Evolutionary conservation across 2,888 invertebrate species (phyloP), one percentile per base, ranked within the genome.

Genomic region (Temnothorax rugatulus): DNA sequence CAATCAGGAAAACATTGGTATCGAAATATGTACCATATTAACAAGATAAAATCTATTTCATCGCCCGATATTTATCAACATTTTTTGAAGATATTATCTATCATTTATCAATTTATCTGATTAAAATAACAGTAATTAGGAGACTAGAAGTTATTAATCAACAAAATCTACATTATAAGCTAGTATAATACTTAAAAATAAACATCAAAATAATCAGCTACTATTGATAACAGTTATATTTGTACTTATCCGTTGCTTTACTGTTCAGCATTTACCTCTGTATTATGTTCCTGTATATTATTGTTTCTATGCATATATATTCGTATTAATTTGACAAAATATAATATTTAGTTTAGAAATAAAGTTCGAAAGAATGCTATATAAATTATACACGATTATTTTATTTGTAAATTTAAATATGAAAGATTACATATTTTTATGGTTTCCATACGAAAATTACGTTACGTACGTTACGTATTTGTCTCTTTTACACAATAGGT

Each of bases 381-480:
- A 9, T 59, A 44, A 73, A 59, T 41, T 25, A 4, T 25, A 25
- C 18, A 52, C 18, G 4, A 41, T 21, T 52, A 2, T 44, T 69
- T n/a, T 57, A 69, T 57, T 69, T 79, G 25, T 11, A 69, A 69
- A 57, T 18, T 47, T 59, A 54, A 13, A 47, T 38, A 47, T 71
- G 3, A 47, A 59, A 79, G 13, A 59, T 21, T 77, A 21, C 8
- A 29, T 69, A 61, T 50, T 71, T 50, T 38, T 25, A 68, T 1
- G 9, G 0, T 71, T 34, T 25, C 0, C 5, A 34, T 18, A 38
- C 34, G 34, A 7, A 34, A 34, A 34, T 7, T 34, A 34, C 34
- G 34, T 34, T 34, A 34, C 34, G 34, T 34, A 34, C 34, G 34
- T 34, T 34, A 69, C 2, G 29, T 29, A 29, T 29, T 57, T 59